phyloP scores from a whole-genome alignment of 2,113 vertebrate species.

The Probosciger aterrimus region DNA sequence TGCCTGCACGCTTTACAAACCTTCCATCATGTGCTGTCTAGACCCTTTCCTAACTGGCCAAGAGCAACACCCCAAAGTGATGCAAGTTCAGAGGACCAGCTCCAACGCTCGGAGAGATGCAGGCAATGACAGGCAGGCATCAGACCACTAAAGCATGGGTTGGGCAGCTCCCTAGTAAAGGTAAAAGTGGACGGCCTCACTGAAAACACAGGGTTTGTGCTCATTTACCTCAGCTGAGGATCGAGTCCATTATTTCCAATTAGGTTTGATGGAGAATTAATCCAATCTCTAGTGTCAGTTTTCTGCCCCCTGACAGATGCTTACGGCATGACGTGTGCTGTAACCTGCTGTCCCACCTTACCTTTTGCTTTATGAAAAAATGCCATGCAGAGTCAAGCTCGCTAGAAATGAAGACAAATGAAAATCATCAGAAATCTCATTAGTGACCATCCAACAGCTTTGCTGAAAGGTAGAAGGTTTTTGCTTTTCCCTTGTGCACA shows the following conservation, averaged over 20 bases:
- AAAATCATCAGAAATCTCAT: slow-evolving; percentile 37
- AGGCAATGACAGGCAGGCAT: rapidly evolving
- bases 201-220: not conserved
- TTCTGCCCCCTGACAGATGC: slow-evolving; percentile 23
- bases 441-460: slow-evolving; percentile 35
- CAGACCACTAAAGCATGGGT: rapidly evolving
- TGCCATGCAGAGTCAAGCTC: not conserved
- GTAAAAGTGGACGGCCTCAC: not conserved
- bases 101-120: rapidly evolving
- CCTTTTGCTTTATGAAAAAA: not conserved
- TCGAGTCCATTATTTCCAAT: slow-evolving; percentile 4
- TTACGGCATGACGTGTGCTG: not conserved
- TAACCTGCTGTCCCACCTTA: slow-evolving; percentile 1
- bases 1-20: not conserved
- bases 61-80: not conserved
- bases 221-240: not conserved
- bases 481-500: not conserved
- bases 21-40: not conserved
- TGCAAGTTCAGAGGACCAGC: not conserved
- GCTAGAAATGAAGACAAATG: slow-evolving; percentile 48
- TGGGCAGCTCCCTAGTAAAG: rapidly evolving
- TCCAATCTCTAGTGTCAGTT: not conserved
- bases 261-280: slow-evolving; percentile 12
- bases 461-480: not conserved
- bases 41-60: not conserved